A percentile compares a stretch with the other conserved stretches of the same genome.
Evolutionary conservation across 2,797 vertebrate species (phyloP).

Genomic region (Nothura maculosa): DNA sequence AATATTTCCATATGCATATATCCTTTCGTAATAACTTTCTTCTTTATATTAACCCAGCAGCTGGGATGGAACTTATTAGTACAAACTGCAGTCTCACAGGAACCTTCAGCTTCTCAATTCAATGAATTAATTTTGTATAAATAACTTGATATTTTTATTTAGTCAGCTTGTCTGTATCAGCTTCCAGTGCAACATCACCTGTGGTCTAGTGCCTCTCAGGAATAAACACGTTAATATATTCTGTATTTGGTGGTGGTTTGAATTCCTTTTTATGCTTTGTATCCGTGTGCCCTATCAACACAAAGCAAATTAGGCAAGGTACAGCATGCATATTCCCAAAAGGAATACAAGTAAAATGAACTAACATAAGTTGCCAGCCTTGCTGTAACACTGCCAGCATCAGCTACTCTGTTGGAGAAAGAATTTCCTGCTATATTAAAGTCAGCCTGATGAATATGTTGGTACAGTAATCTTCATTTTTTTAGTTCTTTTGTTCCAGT

Average conservation of each 20-base stretch:
- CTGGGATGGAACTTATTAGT: constrained; percentile 33
- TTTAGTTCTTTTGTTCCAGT: constrained; percentile 14
- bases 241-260: constrained; percentile 29
- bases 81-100: constrained; percentile 6
- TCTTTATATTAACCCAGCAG: neutral
- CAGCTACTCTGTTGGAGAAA: constrained; percentile 29
- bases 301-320: constrained; percentile 57
- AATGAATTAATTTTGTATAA: constrained; percentile 13
- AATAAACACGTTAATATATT: constrained; percentile 31
- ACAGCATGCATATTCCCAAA: constrained; percentile 53
- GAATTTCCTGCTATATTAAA: constrained; percentile 23
- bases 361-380: constrained; percentile 10
- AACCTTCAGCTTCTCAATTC: constrained; percentile 12
- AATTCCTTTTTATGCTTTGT: constrained; percentile 66
- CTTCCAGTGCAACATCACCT: constrained; percentile 17
- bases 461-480: neutral
- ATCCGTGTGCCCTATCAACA: constrained; percentile 62
- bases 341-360: constrained; percentile 60
- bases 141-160: constrained; percentile 38
- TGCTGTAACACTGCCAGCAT: constrained; percentile 25
- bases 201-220: neutral
- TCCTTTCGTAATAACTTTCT: neutral
- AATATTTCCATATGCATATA: constrained; percentile 7
- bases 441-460: constrained; percentile 50
- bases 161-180: neutral